These are phyloP conservation scores for Proteles cristata DNA, from an alignment of 2,113 vertebrate species.

Conservation along the genomic window DNA sequence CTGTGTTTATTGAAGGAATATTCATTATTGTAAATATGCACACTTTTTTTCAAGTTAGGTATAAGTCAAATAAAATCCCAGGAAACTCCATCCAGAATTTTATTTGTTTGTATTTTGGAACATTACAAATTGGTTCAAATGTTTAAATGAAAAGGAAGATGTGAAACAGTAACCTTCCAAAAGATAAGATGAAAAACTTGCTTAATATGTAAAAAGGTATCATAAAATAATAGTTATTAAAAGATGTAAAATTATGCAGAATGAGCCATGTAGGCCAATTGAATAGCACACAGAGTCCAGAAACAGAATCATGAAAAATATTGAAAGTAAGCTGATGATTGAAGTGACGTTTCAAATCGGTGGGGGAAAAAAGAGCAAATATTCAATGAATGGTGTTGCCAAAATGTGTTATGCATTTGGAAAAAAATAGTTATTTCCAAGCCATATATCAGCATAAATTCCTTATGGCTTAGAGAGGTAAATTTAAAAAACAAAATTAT, in stretches of 20 bases:
- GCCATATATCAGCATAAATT: background rate
- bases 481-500: background rate
- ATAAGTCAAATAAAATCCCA: background rate
- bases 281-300: background rate
- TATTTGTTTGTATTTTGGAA: background rate
- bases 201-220: background rate
- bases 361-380: background rate
- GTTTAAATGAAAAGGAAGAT: background rate
- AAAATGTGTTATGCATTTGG: background rate
- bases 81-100: background rate
- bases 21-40: background rate
- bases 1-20: background rate
- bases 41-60: background rate
- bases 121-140: background rate
- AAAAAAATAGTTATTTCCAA: slow-evolving; percentile 25
- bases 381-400: background rate
- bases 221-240: background rate
- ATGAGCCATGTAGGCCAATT: background rate
- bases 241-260: background rate
- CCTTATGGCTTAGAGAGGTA: background rate
- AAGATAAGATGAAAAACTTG: background rate
- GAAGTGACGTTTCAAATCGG: background rate
- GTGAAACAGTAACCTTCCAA: background rate
- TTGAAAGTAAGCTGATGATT: background rate
- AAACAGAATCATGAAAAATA: background rate